A percentile compares a stretch with the other conserved stretches of the same genome.
These are phyloP conservation scores for Labeo rohita DNA, from an alignment of 2,113 vertebrate species.

Conservation along the genomic window DNA sequence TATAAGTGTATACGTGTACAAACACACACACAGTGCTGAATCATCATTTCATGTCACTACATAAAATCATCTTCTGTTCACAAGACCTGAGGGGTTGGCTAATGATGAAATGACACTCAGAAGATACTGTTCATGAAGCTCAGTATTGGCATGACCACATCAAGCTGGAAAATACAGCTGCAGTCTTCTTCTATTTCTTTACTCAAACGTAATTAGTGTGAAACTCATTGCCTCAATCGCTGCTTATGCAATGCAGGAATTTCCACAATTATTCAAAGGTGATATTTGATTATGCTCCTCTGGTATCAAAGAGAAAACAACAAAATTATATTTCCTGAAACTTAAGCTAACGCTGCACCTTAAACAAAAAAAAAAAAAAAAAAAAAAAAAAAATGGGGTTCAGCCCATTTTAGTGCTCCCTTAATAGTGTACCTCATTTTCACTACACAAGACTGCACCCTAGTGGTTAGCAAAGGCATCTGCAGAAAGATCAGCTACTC, in stretches of 20 bases:
- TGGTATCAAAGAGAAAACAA: constrained; percentile 33
- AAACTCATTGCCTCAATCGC: not conserved
- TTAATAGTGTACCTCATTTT: not conserved
- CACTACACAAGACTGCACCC: constrained; percentile 71
- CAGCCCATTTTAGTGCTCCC: not conserved
- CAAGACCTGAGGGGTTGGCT: constrained; percentile 15
- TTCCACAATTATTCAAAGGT: constrained; percentile 11
- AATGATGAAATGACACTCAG: not conserved
- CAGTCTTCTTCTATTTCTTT: too few species aligned
- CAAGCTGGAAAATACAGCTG: not conserved
- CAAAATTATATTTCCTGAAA: constrained; percentile 31
- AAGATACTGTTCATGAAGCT: constrained; percentile 28
- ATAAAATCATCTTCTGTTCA: constrained; percentile 30
- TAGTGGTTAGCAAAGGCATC: constrained; percentile 61
- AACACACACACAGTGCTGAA: not conserved
- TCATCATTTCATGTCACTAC: constrained; percentile 8
- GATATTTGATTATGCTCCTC: constrained; percentile 34
- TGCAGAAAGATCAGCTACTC: not conserved
- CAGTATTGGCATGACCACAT: not conserved
- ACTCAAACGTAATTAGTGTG: not conserved
- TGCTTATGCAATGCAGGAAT: not conserved
- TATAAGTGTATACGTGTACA: not conserved
- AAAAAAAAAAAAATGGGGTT: constrained; percentile 1
- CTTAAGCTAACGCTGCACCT: constrained; percentile 22
- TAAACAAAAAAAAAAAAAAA: not conserved